A percentile compares a stretch with the other conserved stretches of the same genome.
These are phyloP conservation scores for Entelurus aequoreus DNA, from an alignment of 2,113 vertebrate genomes.

Conservation along the genomic window DNA sequence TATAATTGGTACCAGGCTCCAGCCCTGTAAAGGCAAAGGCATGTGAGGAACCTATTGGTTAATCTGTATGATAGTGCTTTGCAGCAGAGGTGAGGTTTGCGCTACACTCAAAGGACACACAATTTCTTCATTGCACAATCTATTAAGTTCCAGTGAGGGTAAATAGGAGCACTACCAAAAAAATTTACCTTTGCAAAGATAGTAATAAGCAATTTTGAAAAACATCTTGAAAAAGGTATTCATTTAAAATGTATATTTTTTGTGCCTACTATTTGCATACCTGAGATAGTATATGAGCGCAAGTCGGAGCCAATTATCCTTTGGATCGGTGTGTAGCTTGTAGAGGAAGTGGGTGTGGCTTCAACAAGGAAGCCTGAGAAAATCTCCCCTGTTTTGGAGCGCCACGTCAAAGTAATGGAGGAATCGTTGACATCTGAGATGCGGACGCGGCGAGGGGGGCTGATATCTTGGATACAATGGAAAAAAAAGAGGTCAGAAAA, in stretches of 20 bases:
- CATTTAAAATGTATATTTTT: not conserved
- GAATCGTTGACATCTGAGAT: constrained; percentile 85
- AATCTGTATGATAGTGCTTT: not conserved
- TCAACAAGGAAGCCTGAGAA: constrained; percentile 93
- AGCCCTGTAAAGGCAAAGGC: constrained; percentile 71
- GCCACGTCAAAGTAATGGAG: constrained; percentile 88
- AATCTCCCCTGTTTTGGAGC: constrained; percentile 81
- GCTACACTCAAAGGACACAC: not conserved
- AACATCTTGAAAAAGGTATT: no score
- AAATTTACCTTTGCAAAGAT: no score
- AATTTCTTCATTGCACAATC: no score
- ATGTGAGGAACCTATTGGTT: not conserved
- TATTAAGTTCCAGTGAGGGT: no score
- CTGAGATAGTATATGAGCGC: constrained; percentile 81
- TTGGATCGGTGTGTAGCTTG: constrained; percentile 76
- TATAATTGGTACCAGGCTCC: constrained; percentile 87
- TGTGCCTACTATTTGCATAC: constrained; percentile 51
- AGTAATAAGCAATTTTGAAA: no score
- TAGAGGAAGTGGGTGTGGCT: constrained; percentile 64
- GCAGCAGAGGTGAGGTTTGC: not conserved
- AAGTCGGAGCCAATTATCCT: constrained; percentile 76
- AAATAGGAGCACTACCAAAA: no score
- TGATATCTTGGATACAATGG: constrained; percentile 75
- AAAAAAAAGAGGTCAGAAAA: not conserved
- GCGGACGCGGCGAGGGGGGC: constrained; percentile 86